Percentiles rank a stretch among this genome's conserved stretches.
These are phyloP conservation scores for Drosophila kanekoi DNA, from an alignment of 2,888 invertebrate genomes.

Conservation along the genomic window DNA sequence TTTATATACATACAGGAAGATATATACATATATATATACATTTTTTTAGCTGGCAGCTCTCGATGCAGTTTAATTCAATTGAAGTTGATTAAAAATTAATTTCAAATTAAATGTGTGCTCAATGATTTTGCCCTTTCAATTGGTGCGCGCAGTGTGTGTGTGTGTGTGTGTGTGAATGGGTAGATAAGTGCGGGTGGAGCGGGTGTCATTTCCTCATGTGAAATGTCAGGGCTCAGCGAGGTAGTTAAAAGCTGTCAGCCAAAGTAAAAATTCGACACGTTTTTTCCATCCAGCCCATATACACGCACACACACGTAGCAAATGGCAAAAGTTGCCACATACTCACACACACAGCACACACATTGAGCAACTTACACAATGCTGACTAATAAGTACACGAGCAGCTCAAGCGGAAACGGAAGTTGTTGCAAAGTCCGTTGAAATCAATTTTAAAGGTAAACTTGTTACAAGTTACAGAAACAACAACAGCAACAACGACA, in stretches of 20 bases:
- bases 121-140: conserved; percentile 59
- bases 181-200: no score
- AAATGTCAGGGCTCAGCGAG: conserved; percentile 41
- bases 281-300: conserved; percentile 11
- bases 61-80: conserved; percentile 71
- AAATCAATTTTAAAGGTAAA: conserved; percentile 78
- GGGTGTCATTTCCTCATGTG: conserved; percentile 40
- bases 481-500: conserved; percentile 37
- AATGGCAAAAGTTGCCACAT: conserved; percentile 58
- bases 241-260: conserved; percentile 50
- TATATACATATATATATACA: conserved; percentile 3
- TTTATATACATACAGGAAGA: not conserved
- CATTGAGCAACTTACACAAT: conserved; percentile 42
- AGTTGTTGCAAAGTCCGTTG: conserved; percentile 76
- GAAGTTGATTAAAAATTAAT: conserved; percentile 73
- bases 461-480: conserved; percentile 57
- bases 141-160: not conserved
- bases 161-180: no score
- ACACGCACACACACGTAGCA: conserved; percentile 27
- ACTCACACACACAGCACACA: conserved; percentile 13
- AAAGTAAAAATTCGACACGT: conserved; percentile 40
- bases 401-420: conserved; percentile 71
- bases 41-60: conserved; percentile 13
- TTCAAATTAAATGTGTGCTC: conserved; percentile 73
- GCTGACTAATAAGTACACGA: conserved; percentile 59